Base-by-base conservation (phyloP, 2,797 vertebrate species). In the Paguma larvata region DNA sequence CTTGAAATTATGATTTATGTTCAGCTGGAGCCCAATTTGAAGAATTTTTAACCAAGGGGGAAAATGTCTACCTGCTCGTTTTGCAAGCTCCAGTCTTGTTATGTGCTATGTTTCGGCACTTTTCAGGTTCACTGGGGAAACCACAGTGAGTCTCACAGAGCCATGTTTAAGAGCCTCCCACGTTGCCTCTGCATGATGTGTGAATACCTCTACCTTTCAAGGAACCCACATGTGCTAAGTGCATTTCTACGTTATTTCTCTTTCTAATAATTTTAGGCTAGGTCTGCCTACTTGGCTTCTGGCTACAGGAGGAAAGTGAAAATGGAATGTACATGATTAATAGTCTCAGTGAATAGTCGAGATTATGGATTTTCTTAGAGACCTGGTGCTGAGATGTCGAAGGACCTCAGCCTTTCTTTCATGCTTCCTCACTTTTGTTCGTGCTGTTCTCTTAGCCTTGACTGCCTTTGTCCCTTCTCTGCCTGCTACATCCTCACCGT, bases 1-100 rank as follows among this genome's bases (percentile, higher is more conserved):
- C 79, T 59, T 96, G 48, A 25, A 72, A 89, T 89, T 84, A 86
- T 78, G 51, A 53, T 94, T 98, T 96, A 59, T 86, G 15, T 97
- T 92, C 51, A 85, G 27, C 46, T 90, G 11, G 21, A 96, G 56
- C 44, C 68, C 84, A 95, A 10, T 84, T 67, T 90, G 70, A 78
- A 95, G 68, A 84, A 68, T 53, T 62, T 96, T 79, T 94, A 89
- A 70, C 32, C 41, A 67, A 67, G 7, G 23, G 7, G 16, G 27
- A 27, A 65, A 27, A n/a, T 23, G 44, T 56, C 59, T 88, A 41
- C 27, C 79, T 73, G 11, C 46, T 92, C 34, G 44, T 75, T 92
- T 68, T 77, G 44, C 4, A 77, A 88, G 13, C 30, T 21, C 13
- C 9, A 1, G 51, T 27, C 88, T 70, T 94, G 11, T 91, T 67